Percentiles rank a stretch among this genome's conserved stretches.
phyloP scores from a whole-genome alignment of 2,888 invertebrate genomes.

The Drosophila robusta region DNA sequence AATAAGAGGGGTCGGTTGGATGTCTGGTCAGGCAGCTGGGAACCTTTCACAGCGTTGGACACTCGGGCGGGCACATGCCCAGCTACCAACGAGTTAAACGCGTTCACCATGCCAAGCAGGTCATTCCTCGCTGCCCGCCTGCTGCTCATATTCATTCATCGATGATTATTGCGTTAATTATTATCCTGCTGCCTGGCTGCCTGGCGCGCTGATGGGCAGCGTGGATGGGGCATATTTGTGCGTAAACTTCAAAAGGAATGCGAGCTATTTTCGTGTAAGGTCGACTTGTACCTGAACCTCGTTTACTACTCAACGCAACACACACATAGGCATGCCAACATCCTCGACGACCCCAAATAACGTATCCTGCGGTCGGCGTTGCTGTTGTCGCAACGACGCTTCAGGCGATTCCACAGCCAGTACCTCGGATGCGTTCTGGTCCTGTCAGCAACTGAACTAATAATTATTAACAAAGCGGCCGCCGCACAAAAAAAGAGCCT shows the following conservation, averaged over 20 bases:
- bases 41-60: constrained; percentile 25
- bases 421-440: constrained; percentile 5
- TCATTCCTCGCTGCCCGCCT: constrained; percentile 29
- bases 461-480: constrained; percentile 67
- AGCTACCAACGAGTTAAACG: constrained; percentile 65
- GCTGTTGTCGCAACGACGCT: constrained; percentile 8
- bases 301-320: constrained; percentile 3
- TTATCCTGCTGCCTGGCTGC: constrained; percentile 55
- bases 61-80: constrained; percentile 23
- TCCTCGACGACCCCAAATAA: constrained; percentile 25
- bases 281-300: constrained; percentile 38
- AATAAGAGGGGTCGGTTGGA: constrained; percentile 5
- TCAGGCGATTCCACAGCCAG: constrained; percentile 19
- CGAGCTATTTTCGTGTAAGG: constrained; percentile 74
- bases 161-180: constrained; percentile 83
- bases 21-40: constrained; percentile 21
- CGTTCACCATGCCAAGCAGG: constrained; percentile 70
- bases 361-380: constrained; percentile 13
- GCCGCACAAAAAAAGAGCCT: constrained; percentile 34
- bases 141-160: constrained; percentile 69
- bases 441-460: constrained; percentile 68
- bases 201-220: constrained; percentile 28
- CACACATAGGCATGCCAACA: constrained; percentile 43
- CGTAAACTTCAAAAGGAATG: constrained; percentile 82
- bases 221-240: constrained; percentile 66